A percentile compares a stretch with the other conserved stretches of the same genome.
Conservation (phyloP, 2,113 vertebrate species). For the Aythya baeri region DNA sequence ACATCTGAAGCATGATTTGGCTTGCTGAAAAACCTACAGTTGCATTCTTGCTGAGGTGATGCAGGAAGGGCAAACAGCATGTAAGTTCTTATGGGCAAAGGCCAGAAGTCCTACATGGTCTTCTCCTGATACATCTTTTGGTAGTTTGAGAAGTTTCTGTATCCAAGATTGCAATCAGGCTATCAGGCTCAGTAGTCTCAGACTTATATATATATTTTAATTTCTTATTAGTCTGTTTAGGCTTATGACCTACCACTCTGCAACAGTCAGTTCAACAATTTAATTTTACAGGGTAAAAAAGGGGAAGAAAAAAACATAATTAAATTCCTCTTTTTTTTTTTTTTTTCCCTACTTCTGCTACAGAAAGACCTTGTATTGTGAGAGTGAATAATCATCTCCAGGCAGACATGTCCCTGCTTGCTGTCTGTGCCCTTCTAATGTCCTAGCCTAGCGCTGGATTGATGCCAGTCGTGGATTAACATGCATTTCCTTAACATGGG, state of each 20-base stretch:
- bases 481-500: background rate
- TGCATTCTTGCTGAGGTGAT: background rate
- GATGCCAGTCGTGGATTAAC: background rate
- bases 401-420: background rate
- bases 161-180: background rate
- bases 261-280: background rate
- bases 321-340: no score
- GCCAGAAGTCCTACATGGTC: background rate
- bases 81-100: background rate
- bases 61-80: background rate
- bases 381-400: background rate
- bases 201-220: background rate
- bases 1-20: background rate
- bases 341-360: background rate
- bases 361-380: background rate
- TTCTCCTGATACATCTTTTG: background rate
- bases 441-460: background rate
- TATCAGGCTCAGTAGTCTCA: background rate
- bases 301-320: no score
- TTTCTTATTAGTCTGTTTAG: background rate
- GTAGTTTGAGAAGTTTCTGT: background rate
- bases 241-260: background rate
- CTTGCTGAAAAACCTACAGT: background rate
- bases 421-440: background rate
- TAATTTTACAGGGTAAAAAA: background rate